Conservation (phyloP, 2,113 vertebrate genomes). For the Castor canadensis region DNA sequence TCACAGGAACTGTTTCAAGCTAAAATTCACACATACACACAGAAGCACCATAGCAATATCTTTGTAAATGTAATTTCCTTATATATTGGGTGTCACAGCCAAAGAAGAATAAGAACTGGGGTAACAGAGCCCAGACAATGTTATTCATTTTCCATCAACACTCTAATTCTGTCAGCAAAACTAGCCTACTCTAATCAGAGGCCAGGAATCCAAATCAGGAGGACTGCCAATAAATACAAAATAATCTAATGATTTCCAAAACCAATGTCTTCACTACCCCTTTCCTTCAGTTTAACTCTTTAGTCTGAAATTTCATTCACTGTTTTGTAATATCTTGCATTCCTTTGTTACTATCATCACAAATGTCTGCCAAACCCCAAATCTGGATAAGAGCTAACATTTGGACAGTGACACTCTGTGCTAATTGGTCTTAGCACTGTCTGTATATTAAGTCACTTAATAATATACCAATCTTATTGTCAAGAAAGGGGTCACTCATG, state of each 20-base stretch:
- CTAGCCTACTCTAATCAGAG: background rate
- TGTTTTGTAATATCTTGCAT: background rate
- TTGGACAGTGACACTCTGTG: no score
- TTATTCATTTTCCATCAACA: background rate
- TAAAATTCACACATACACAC: background rate
- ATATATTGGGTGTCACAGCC: background rate
- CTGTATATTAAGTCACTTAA: background rate
- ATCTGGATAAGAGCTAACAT: background rate
- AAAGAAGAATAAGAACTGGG: background rate
- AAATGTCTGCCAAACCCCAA: background rate
- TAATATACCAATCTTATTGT: background rate
- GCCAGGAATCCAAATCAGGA: background rate
- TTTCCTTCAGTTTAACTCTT: background rate
- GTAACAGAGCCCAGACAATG: background rate
- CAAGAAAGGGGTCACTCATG: no score
- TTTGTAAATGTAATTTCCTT: background rate
- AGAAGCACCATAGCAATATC: background rate
- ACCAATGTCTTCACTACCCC: background rate
- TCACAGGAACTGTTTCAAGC: background rate
- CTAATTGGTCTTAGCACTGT: background rate
- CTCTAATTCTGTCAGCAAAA: conserved; percentile 2
- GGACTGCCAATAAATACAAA: background rate
- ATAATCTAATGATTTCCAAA: background rate
- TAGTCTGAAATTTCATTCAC: background rate
- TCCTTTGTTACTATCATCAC: background rate